Conservation (phyloP, 2,113 vertebrate species). For the Eubucco bourcierii region DNA sequence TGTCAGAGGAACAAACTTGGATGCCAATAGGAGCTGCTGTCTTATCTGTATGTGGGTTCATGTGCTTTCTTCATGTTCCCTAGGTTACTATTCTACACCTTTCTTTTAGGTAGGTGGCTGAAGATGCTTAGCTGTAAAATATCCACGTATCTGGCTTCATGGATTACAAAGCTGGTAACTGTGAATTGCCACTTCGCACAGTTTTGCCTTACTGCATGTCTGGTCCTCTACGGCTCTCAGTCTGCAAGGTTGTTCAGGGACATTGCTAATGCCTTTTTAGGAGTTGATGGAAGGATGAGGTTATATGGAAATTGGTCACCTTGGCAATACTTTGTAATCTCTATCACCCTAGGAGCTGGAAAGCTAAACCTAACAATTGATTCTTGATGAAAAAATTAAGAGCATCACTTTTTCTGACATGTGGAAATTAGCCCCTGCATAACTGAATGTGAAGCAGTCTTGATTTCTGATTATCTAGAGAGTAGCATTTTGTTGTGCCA, state of each 20-base stretch:
- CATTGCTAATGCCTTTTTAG: conserved; percentile 17
- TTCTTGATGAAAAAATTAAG: conserved; percentile 70
- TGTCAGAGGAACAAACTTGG: background rate
- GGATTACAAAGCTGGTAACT: background rate
- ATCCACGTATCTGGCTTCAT: background rate
- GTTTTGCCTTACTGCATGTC: background rate
- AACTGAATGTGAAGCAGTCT: conserved; percentile 55
- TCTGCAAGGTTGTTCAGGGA: conserved; percentile 51
- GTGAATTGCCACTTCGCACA: background rate
- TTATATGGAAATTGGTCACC: conserved; percentile 60
- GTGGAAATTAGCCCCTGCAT: conserved; percentile 60
- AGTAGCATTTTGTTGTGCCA: conserved; percentile 30
- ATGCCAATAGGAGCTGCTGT: background rate
- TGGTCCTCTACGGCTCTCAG: background rate
- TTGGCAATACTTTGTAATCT: conserved; percentile 56
- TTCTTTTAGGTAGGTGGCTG: background rate
- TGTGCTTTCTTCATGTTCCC: background rate
- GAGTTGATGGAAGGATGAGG: conserved; percentile 46
- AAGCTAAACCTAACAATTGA: conserved; percentile 60
- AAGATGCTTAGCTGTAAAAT: background rate
- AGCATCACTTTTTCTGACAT: conserved; percentile 54
- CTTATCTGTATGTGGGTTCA: background rate
- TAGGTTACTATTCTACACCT: background rate
- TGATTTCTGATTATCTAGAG: conserved; percentile 41
- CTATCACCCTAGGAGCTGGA: conserved; percentile 33